Conservation (phyloP, 2,797 vertebrate species). For the Rhinella marina region DNA sequence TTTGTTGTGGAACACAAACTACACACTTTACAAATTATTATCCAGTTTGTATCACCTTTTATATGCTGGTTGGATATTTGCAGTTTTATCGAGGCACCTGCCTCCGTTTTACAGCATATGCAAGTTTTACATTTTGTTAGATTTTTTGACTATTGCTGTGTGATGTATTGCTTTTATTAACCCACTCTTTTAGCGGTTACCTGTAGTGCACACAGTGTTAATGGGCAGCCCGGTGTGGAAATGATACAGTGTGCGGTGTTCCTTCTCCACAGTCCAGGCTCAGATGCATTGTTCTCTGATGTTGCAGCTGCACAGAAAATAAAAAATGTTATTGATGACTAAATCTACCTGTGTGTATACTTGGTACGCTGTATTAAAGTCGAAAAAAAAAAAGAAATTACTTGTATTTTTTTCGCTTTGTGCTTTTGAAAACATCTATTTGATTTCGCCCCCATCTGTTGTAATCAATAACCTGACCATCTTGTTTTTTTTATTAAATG, state of each 20-base stretch:
- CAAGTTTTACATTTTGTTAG: not conserved
- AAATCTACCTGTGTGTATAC: conserved; percentile 86
- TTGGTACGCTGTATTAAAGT: conserved; percentile 87
- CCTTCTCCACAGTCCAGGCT: not conserved
- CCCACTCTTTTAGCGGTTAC: not conserved
- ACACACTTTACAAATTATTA: not conserved
- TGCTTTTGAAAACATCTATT: conserved; percentile 95
- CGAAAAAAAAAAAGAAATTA: conserved; percentile 89
- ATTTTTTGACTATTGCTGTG: not conserved
- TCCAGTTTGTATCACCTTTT: not conserved
- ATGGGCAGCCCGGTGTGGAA: conserved; percentile 47
- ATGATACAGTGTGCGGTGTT: conserved; percentile 67
- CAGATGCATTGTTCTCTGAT: conserved; percentile 84
- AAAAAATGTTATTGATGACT: conserved; percentile 91
- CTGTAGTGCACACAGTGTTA: not conserved
- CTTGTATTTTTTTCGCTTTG: conserved; percentile 98
- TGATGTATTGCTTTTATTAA: not conserved
- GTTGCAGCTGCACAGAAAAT: conserved; percentile 85
- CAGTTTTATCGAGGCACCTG: not conserved
- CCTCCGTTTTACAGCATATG: not conserved
- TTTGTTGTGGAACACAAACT: not conserved
- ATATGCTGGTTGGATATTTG: not conserved
- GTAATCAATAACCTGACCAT: conserved; percentile 99
- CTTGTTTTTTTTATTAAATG: conserved; percentile 99
- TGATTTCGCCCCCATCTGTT: conserved; percentile 96